Evolutionary conservation across 2,888 invertebrate genomes (phyloP).

Genomic region (Sturmia bella): DNA sequence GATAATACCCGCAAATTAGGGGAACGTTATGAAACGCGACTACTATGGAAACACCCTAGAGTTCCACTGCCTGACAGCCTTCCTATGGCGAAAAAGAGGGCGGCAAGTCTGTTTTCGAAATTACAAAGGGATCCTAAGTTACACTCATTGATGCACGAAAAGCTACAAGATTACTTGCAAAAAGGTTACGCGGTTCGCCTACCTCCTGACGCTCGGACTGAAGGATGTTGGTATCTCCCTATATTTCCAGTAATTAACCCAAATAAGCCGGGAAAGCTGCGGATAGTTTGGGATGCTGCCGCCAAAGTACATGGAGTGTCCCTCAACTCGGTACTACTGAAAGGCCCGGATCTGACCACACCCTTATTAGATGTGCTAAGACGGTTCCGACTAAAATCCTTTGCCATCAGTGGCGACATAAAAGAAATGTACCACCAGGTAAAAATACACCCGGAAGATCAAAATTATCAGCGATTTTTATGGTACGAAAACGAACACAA

Average conservation of each 20-base stretch:
- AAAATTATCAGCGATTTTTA: constrained; percentile 46
- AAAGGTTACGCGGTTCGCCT: constrained; percentile 5
- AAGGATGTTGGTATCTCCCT: constrained; percentile 71
- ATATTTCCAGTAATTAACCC: constrained; percentile 72
- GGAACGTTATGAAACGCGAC: constrained; percentile 24
- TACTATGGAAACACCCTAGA: constrained; percentile 31
- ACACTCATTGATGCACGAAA: background rate
- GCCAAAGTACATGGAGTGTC: constrained; percentile 72
- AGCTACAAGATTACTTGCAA: constrained; percentile 39
- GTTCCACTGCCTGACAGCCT: constrained; percentile 18
- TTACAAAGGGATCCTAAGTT: constrained; percentile 9
- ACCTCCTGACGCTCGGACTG: background rate
- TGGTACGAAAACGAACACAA: constrained; percentile 48
- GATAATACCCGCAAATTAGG: background rate
- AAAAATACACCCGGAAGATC: constrained; percentile 23
- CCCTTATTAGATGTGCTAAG: constrained; percentile 76
- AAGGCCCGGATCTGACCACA: constrained; percentile 76
- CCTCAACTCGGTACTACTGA: constrained; percentile 74
- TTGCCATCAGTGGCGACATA: constrained; percentile 74
- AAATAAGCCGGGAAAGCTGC: constrained; percentile 70
- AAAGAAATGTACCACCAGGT: constrained; percentile 63
- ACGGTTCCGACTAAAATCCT: constrained; percentile 76
- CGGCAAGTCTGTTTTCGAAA: constrained; percentile 11
- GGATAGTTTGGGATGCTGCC: constrained; percentile 77
- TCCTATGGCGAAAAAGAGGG: constrained; percentile 42